Conservation (phyloP, 2,797 vertebrate genomes). For the Mionectes olivaceus region DNA sequence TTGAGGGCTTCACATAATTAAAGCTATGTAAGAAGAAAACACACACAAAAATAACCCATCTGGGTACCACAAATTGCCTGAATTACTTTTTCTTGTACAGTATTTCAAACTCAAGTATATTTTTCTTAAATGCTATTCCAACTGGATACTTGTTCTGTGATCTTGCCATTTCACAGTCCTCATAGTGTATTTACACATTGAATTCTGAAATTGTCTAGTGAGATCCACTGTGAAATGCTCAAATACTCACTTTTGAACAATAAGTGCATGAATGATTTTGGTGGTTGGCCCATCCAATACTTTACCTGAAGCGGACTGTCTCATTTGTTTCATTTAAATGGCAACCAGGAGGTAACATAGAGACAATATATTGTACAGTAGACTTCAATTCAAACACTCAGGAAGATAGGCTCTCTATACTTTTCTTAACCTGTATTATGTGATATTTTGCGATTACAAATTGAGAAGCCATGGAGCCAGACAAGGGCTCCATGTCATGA, state of each 20-base stretch:
- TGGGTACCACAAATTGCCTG: not conserved
- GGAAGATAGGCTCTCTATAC: not conserved
- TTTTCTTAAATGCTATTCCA: not conserved
- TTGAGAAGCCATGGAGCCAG: not conserved
- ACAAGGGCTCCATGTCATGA: not conserved
- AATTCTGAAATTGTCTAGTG: not conserved
- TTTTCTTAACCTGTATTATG: not conserved
- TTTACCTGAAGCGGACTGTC: not conserved
- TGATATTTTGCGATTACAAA: not conserved
- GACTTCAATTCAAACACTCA: not conserved
- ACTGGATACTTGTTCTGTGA: not conserved
- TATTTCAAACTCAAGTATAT: not conserved
- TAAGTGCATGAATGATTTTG: not conserved
- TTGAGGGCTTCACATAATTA: not conserved
- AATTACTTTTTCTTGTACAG: not conserved
- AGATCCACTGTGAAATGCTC: not conserved
- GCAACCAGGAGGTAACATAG: not conserved
- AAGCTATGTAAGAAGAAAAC: not conserved
- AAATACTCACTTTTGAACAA: not conserved
- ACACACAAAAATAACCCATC: not conserved
- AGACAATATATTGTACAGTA: not conserved
- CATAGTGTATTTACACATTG: not conserved
- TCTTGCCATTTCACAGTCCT: not conserved
- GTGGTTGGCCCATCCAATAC: not conserved
- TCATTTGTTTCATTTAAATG: not conserved